Evolutionary conservation across 2,888 invertebrate species (phyloP).

Genomic region (Ennomos erosarius): DNA sequence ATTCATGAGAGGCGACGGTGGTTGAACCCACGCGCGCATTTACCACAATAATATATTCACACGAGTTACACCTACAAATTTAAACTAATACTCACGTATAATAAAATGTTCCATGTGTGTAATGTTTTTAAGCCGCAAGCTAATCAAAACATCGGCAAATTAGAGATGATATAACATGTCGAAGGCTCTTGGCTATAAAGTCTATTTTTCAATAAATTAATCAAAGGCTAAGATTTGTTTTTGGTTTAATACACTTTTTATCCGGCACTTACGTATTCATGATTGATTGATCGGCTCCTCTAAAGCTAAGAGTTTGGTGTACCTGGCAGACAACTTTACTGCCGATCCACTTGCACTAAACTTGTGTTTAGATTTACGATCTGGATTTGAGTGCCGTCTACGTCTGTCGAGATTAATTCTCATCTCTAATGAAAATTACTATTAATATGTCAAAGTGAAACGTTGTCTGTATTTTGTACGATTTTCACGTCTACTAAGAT

Average conservation of each 20-base stretch:
- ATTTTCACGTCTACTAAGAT: no score
- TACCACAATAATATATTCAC: constrained; percentile 29
- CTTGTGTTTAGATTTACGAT: constrained; percentile 58
- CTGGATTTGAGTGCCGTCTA: constrained; percentile 27
- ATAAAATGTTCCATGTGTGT: constrained; percentile 30
- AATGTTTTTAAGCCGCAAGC: constrained; percentile 15
- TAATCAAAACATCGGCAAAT: constrained; percentile 16
- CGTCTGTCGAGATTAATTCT: constrained; percentile 25
- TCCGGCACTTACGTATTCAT: constrained; percentile 41
- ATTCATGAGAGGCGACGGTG: constrained; percentile 53
- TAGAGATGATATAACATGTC: constrained; percentile 3
- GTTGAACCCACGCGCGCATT: constrained; percentile 40
- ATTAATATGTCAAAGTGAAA: no score
- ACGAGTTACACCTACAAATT: constrained; percentile 31
- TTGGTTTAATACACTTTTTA: constrained; percentile 30
- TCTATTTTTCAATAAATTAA: constrained; percentile 21
- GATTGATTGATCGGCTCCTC: constrained; percentile 52
- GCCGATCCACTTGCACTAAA: constrained; percentile 61
- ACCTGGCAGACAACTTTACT: constrained; percentile 56
- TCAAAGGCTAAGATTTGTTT: constrained; percentile 14
- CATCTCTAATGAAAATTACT: constrained; percentile 22
- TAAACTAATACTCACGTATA: constrained; percentile 23
- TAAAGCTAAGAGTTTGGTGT: constrained; percentile 48
- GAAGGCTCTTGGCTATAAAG: constrained; percentile 19
- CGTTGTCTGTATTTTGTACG: no score